Evolutionary conservation across 2,888 invertebrate species (phyloP), one percentile per base, ranked within the genome.

Genomic region (Euplagia quadripunctaria): DNA sequence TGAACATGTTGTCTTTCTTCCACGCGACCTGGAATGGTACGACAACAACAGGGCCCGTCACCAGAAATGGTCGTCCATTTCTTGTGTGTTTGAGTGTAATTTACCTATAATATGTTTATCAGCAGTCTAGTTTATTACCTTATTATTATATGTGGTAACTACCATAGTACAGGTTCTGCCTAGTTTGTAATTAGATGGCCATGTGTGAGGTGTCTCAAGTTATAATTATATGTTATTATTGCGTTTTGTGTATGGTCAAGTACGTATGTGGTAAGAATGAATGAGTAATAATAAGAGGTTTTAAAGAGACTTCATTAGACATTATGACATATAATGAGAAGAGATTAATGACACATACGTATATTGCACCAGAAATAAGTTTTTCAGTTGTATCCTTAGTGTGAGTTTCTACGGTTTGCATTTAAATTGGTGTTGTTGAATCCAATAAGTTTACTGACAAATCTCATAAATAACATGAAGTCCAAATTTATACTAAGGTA

Each of bases 21-120:
- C 88, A 86, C 83, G 88, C 87, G 85, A 86, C 86, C 86, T 80
- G 80, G 73, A 74, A 79, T 85, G 77, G 84, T 82, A 83, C 79
- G 84, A 80, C 86, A 78, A 85, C 89, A 75, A 83, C 96, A 96
- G 96, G 96, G 96, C 76, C 96, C 96, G 78, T 88, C 94, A 80
- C 96, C 96, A 89, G n/a, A n/a, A n/a, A n/a, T n/a, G n/a, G n/a
- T n/a, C n/a, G 31, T 1, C 31, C 31, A 31, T 31, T 31, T 31
- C 1, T 31, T 31, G 1, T 31, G 31, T 31, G 31, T 31, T 31
- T 31, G 1, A 2, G 31, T 31, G 31, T 31, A 31, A 31, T 31
- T 31, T 31, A 31, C 2, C 31, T 31, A 31, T 31, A 2, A 31
- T 31, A 31, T 31, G 31, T 31, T 31, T 31, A 31, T 31, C 31